Evolutionary conservation across 1,140 invertebrate species (phyloP).

Genomic region (Leptinotarsa undecemlineata): DNA sequence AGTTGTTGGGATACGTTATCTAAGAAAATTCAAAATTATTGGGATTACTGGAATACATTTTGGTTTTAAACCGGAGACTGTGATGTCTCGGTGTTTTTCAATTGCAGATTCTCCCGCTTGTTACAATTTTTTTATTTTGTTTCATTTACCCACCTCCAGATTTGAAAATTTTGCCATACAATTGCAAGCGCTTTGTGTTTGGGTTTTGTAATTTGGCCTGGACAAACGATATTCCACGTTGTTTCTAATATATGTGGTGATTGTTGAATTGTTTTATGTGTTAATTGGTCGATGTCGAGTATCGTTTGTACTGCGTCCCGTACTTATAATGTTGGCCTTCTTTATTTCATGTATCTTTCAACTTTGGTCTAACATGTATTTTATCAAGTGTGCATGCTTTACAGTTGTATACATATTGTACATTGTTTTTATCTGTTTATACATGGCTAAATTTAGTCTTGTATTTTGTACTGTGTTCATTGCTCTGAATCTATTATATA

Average conservation of each 20-base stretch:
- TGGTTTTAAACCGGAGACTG: conserved; percentile 49
- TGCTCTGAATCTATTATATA: background rate
- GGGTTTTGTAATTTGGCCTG: conserved; percentile 41
- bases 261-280: background rate
- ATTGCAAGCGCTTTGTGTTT: conserved; percentile 45
- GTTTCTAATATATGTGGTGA: background rate
- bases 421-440: conserved; percentile 41
- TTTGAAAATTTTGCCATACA: conserved; percentile 49
- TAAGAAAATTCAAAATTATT: conserved; percentile 15
- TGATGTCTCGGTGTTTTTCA: conserved; percentile 49
- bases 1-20: conserved; percentile 16
- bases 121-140: conserved; percentile 37
- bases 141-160: conserved; percentile 34
- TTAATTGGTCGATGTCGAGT: conserved; percentile 19
- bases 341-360: conserved; percentile 51
- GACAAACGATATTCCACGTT: conserved; percentile 37
- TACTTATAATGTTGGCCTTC: conserved; percentile 54
- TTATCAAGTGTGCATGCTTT: conserved; percentile 52
- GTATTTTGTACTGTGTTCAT: background rate
- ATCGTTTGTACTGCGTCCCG: conserved; percentile 43
- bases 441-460: conserved; percentile 42
- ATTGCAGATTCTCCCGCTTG: conserved; percentile 37
- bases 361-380: conserved; percentile 51
- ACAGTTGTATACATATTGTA: conserved; percentile 39
- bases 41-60: conserved; percentile 39